Conservation (phyloP, 2,113 vertebrate species). For the Cyrtonyx montezumae region DNA sequence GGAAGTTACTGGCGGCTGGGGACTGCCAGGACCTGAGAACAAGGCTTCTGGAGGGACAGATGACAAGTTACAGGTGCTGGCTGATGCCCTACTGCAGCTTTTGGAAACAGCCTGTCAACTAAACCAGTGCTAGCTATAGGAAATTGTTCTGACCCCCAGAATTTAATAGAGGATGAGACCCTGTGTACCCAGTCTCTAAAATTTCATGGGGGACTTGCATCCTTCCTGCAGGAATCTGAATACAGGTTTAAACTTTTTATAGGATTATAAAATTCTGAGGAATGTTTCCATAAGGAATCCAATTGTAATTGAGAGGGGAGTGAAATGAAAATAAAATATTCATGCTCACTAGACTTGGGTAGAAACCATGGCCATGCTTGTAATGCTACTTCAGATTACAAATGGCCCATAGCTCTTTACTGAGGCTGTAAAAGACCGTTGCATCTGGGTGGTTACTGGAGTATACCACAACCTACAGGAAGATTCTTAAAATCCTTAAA, state of each 20-base stretch:
- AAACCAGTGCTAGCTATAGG: background rate
- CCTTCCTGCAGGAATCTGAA: background rate
- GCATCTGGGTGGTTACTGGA: slow-evolving; percentile 23
- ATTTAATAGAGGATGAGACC: background rate
- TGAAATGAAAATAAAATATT: slow-evolving; percentile 53
- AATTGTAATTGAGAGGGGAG: slow-evolving; percentile 11
- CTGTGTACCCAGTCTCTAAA: background rate
- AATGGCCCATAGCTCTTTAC: slow-evolving; percentile 20
- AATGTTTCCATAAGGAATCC: slow-evolving; percentile 42
- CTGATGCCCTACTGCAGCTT: background rate
- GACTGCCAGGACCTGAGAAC: background rate
- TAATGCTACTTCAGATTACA: slow-evolving; percentile 4
- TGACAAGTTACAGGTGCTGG: background rate
- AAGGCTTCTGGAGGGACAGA: background rate
- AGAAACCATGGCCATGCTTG: background rate
- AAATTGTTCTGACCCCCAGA: background rate
- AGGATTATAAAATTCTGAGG: slow-evolving; percentile 26
- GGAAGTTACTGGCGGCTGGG: slow-evolving; percentile 12
- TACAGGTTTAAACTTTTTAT: slow-evolving; percentile 16
- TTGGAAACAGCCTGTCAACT: background rate
- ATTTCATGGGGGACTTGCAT: background rate
- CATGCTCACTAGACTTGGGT: background rate
- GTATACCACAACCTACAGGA: background rate
- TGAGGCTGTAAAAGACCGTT: background rate
- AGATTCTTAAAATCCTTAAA: background rate